These are phyloP conservation scores for Ormia ochracea DNA, from an alignment of 2,888 invertebrate species.

Conservation along the genomic window DNA sequence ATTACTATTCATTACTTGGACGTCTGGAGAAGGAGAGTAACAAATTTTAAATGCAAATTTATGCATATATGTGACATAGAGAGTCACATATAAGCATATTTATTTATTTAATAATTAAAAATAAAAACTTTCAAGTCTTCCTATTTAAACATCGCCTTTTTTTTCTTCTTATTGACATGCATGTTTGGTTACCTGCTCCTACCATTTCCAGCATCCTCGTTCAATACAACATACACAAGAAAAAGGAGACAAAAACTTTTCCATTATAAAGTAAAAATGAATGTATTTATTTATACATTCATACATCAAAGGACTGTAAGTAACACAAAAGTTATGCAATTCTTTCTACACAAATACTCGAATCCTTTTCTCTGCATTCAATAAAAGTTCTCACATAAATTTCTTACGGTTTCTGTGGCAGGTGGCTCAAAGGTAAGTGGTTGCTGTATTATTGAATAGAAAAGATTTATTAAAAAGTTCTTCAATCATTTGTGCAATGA, in stretches of 20 bases:
- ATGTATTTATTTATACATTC: neutral
- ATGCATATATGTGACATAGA: too few relatives aligned
- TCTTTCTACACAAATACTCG: neutral
- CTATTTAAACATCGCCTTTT: too few relatives aligned
- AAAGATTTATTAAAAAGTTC: constrained; percentile 17
- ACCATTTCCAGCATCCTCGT: too few relatives aligned
- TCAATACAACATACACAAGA: neutral
- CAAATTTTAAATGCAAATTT: too few relatives aligned
- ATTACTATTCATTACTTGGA: too few relatives aligned
- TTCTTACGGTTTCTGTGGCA: neutral
- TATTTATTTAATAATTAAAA: too few relatives aligned
- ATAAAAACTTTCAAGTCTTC: too few relatives aligned
- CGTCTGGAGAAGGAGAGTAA: too few relatives aligned
- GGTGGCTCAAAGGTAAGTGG: constrained; percentile 16
- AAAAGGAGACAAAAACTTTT: neutral
- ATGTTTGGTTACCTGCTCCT: too few relatives aligned
- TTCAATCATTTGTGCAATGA: constrained; percentile 10
- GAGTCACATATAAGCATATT: too few relatives aligned
- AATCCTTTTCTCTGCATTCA: neutral
- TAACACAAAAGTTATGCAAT: constrained; percentile 35
- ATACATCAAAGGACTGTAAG: constrained; percentile 17
- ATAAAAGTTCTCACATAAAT: neutral
- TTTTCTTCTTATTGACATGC: too few relatives aligned
- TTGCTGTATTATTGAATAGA: constrained; percentile 8
- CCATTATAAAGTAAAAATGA: constrained; percentile 14